Conservation (phyloP, 2,113 vertebrate species). For the Aegotheles bennettii region DNA sequence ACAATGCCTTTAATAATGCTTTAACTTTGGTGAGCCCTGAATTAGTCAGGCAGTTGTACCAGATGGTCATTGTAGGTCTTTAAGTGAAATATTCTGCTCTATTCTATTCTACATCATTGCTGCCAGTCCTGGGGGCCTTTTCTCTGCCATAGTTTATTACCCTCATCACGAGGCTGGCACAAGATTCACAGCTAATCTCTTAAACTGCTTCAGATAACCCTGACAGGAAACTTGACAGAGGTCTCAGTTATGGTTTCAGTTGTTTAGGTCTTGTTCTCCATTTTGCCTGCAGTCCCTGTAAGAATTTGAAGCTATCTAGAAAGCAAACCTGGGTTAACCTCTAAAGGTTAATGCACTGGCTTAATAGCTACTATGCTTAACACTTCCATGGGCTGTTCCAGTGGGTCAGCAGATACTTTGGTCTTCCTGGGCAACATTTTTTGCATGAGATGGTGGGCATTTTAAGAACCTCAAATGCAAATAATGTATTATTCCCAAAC, state of each 20-base stretch:
- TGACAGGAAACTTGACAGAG: background rate
- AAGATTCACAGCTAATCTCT: background rate
- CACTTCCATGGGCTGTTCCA: background rate
- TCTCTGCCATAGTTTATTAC: background rate
- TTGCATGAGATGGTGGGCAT: background rate
- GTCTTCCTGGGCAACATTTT: background rate
- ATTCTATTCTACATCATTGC: too few relatives aligned
- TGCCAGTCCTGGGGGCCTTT: background rate
- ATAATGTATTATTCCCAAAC: background rate
- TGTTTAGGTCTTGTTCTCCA: background rate
- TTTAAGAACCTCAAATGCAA: background rate
- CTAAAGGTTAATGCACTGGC: background rate
- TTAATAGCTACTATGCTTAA: background rate
- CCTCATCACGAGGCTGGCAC: background rate
- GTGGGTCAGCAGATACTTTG: background rate
- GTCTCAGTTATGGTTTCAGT: background rate
- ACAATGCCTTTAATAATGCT: too few relatives aligned
- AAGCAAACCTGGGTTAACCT: background rate
- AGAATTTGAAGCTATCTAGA: background rate
- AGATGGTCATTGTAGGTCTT: too few relatives aligned
- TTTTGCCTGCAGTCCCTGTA: background rate
- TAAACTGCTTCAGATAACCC: background rate
- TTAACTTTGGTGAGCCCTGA: too few relatives aligned
- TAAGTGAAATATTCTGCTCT: too few relatives aligned
- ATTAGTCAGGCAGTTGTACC: too few relatives aligned